Evolutionary conservation across 2,113 vertebrate species (phyloP), one percentile per base, ranked within the genome.

Genomic region (Lontra canadensis): DNA sequence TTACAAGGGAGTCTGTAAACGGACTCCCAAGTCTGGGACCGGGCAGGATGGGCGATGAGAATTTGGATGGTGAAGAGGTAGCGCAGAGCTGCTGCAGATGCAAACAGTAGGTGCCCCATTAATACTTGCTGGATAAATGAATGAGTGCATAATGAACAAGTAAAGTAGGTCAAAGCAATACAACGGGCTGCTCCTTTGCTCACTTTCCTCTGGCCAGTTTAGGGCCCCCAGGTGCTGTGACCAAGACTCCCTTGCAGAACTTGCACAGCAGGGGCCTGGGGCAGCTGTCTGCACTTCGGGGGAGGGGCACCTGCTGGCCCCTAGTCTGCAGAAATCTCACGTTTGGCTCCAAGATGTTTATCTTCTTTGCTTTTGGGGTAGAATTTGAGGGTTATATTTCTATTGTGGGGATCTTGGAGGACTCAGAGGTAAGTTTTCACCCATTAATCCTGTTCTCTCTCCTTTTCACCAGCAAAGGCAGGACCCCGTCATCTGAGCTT

Each of bases 241-340:
- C 42, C 9, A 20, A 10, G 14, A 11, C 74, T 49, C 10, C 1
- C 39, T 6, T 15, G 71, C 71, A 7, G 39, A 23, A 74, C 0
- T 0, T 0, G 6, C 23, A 6, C 5, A 7, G 23, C 23, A 31
- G 14, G 42, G 57, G 9, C 31, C 42, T 49, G 9, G 59, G 23
- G 34, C 6, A 12, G 34, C 59, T 21, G 4, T 34, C 59, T 80
- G 61, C 12, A 6, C 34, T 80, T 90, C 4, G 3, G 23, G 31
- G 59, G 44, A 52, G 29, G 23, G 25, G 49, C 25, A 7, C 63
- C 44, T 52, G 4, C 36, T 80, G 25, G n/a, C 6, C 34, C 65
- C 18, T 17, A 0, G 44, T 52, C 59, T 80, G 18, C 44, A 67
- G 76, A 67, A 67, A 39, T 90, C 34, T 52, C 49, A 52, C 0